Evolutionary conservation across 2,888 invertebrate genomes (phyloP).

Genomic region (Orthosia incerta): DNA sequence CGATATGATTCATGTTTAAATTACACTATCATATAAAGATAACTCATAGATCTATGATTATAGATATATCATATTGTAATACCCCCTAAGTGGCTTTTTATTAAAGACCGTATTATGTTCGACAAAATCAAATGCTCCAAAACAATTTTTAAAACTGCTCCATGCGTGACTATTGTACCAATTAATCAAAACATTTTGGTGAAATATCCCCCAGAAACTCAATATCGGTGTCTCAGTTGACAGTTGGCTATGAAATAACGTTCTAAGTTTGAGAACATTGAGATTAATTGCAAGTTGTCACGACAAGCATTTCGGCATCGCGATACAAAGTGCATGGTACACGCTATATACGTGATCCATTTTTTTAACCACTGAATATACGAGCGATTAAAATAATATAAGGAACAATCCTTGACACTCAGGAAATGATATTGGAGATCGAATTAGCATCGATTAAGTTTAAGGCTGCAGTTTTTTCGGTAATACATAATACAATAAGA

Average conservation of each 20-base stretch:
- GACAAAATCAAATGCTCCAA: not conserved
- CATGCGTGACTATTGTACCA: conserved; percentile 45
- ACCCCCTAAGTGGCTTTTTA: too few species aligned
- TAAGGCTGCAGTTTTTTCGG: conserved; percentile 55
- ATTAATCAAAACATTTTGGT: conserved; percentile 42
- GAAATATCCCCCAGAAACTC: conserved; percentile 49
- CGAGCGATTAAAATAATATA: conserved; percentile 55
- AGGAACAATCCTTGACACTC: conserved; percentile 69
- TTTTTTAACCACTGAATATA: conserved; percentile 52
- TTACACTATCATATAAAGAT: too few species aligned
- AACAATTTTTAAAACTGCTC: conserved; percentile 17
- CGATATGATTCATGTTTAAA: too few species aligned
- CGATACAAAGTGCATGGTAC: conserved; percentile 62
- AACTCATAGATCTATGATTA: too few species aligned
- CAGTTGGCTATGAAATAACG: conserved; percentile 69
- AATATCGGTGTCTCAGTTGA: conserved; percentile 66
- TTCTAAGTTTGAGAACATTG: conserved; percentile 69
- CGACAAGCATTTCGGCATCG: conserved; percentile 68
- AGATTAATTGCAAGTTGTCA: conserved; percentile 76
- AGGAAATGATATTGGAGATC: conserved; percentile 68
- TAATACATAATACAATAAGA: conserved; percentile 44
- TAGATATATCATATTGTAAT: too few species aligned
- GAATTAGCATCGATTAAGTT: conserved; percentile 57
- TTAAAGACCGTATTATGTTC: not conserved
- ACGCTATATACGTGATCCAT: conserved; percentile 68